phyloP scores from a whole-genome alignment of 2,888 invertebrate genomes.

The Drosophila formosana region DNA sequence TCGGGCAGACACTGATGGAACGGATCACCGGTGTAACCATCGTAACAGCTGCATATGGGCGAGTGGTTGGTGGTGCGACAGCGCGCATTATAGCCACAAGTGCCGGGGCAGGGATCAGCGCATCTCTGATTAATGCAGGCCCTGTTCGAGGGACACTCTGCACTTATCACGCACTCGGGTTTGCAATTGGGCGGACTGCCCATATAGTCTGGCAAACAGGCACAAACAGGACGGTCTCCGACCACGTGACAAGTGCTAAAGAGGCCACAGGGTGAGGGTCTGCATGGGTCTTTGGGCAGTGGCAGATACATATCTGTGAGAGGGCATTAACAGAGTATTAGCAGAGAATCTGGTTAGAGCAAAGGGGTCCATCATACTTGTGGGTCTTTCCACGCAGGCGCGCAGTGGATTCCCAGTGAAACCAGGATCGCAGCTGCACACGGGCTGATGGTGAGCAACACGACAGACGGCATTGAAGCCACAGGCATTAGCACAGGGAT shows the following conservation, averaged over 20 bases:
- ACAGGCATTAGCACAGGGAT: conserved; percentile 93
- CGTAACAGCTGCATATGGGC: conserved; percentile 90
- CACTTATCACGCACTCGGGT: conserved; percentile 91
- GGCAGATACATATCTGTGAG: conserved; percentile 81
- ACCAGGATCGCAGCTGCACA: conserved; percentile 90
- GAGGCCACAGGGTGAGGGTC: conserved; percentile 86
- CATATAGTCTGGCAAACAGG: conserved; percentile 89
- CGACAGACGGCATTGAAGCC: conserved; percentile 93
- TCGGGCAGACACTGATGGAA: conserved; percentile 89
- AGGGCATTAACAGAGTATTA: conserved; percentile 2
- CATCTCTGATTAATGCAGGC: conserved; percentile 92
- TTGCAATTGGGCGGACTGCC: conserved; percentile 91
- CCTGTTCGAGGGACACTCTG: conserved; percentile 90
- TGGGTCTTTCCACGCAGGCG: conserved; percentile 88
- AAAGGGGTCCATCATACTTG: conserved; percentile 69
- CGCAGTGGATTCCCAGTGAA: conserved; percentile 92
- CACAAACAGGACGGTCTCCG: conserved; percentile 90
- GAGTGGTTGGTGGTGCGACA: conserved; percentile 92
- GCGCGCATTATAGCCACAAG: conserved; percentile 90
- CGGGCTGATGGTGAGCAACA: conserved; percentile 93
- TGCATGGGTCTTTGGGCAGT: conserved; percentile 84
- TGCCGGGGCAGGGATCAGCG: conserved; percentile 90
- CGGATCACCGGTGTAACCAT: conserved; percentile 90
- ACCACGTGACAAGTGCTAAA: conserved; percentile 86
- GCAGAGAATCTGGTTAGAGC: not conserved